Evolutionary conservation across 2,797 vertebrate species (phyloP), one percentile per base, ranked within the genome.

Genomic region (Enteromius argenteus): DNA sequence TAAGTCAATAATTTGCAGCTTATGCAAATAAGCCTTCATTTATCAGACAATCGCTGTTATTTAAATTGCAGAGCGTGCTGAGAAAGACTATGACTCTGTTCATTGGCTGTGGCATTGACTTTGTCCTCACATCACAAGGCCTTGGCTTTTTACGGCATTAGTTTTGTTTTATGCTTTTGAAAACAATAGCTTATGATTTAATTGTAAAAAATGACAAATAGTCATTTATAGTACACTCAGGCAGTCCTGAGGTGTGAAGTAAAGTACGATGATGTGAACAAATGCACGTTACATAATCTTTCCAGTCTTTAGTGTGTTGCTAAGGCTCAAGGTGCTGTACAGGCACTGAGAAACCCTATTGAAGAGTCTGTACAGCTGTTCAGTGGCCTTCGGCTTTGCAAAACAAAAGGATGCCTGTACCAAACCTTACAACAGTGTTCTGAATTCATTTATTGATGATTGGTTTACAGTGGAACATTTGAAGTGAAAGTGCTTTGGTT

Each of bases 1-100:
- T 86, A 51, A 86, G 75, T 73, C 87, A 87, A 88, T 85, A 88
- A 86, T 90, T 89, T 85, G 53, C 87, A 79, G 78, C 82, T 87
- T 84, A 87, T 91, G 84, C 88, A 84, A 88, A 75, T 71, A 44
- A 87, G 62, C 66, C 46, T 85, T 77, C 77, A 84, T 82, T 87
- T 86, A 88, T 90, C 84, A 84, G 76, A 90, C 83, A 69, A 75
- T 76, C 64, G 8, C 69, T 62, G 76, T 69, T 62, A 80, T 84
- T 86, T 69, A 83, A 67, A 87, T 89, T 82, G 86, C 75, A 76
- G 32, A 71, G 79, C 60, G 4, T 66, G 44, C 53, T 53, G 64
- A 23, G 64, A 75, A 53, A 73, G 21, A 27, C 79, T 39, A 19
- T 53, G 53, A 44, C 62, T 42, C n/a, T 84, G 62, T 76, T 68